These are phyloP conservation scores for Xanthia togata DNA, from an alignment of 2,888 invertebrate genomes.

Conservation along the genomic window DNA sequence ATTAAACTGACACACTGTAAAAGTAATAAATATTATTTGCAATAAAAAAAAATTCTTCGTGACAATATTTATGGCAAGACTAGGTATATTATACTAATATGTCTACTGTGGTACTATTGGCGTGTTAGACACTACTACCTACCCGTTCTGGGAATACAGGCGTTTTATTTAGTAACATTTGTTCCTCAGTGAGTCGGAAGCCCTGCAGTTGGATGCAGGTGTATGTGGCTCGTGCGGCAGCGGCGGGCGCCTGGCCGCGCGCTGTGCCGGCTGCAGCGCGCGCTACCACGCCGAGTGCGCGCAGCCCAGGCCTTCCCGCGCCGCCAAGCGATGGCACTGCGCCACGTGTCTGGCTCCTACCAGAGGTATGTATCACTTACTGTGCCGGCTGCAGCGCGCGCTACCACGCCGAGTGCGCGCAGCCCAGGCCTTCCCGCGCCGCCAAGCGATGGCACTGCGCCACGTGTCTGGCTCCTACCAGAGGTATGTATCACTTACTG, in stretches of 20 bases:
- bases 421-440: constrained; percentile 81
- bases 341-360: constrained; percentile 82
- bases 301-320: constrained; percentile 86
- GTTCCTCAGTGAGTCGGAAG: constrained; percentile 65
- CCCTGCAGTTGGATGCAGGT: constrained; percentile 71
- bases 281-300: constrained; percentile 93
- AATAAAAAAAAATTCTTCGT: no score
- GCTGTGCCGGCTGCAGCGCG: constrained; percentile 91
- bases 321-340: constrained; percentile 89
- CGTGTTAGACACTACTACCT: not conserved
- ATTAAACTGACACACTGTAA: no score
- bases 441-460: constrained; percentile 89
- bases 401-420: no score
- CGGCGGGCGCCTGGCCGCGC: constrained; percentile 91
- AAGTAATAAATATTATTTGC: no score
- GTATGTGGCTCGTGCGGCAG: constrained; percentile 92
- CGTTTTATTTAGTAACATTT: no score
- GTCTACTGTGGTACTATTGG: not conserved
- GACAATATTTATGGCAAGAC: no score
- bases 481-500: constrained; percentile 48
- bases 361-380: constrained; percentile 49
- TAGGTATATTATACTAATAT: not conserved
- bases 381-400: no score
- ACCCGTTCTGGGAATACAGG: not conserved
- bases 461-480: constrained; percentile 79